These are phyloP conservation scores for Glareola pratincola DNA, from an alignment of 2,113 vertebrate species.

Conservation along the genomic window DNA sequence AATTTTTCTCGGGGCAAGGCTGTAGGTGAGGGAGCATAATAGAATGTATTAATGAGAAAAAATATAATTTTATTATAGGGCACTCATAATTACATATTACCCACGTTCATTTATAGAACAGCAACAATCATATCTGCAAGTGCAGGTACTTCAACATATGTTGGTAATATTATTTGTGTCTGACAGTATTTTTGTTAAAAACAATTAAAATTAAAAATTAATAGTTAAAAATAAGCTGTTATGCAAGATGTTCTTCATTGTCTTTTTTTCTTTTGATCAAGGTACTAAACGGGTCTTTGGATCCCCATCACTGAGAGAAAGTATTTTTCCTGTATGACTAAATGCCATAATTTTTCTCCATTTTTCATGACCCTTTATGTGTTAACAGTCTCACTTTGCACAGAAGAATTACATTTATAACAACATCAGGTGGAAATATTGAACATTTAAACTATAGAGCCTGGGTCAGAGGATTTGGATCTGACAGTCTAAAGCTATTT, in stretches of 20 bases:
- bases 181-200: background rate
- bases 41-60: background rate
- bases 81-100: background rate
- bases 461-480: background rate
- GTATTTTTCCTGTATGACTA: background rate
- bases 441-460: background rate
- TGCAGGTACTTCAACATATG: background rate
- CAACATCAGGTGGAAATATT: background rate
- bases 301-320: background rate
- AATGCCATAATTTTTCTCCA: background rate
- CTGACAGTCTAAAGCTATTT: background rate
- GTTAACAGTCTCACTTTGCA: background rate
- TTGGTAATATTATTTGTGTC: background rate
- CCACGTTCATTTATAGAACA: background rate
- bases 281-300: background rate
- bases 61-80: background rate
- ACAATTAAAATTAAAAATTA: background rate
- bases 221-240: background rate
- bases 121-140: background rate
- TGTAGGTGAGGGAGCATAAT: background rate
- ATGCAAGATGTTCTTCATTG: background rate
- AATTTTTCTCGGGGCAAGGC: background rate
- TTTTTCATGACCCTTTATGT: conserved; percentile 12
- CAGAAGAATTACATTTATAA: background rate
- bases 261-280: background rate